phyloP scores from a whole-genome alignment of 2,797 vertebrate species.

The Euphonia xanthogaster region DNA sequence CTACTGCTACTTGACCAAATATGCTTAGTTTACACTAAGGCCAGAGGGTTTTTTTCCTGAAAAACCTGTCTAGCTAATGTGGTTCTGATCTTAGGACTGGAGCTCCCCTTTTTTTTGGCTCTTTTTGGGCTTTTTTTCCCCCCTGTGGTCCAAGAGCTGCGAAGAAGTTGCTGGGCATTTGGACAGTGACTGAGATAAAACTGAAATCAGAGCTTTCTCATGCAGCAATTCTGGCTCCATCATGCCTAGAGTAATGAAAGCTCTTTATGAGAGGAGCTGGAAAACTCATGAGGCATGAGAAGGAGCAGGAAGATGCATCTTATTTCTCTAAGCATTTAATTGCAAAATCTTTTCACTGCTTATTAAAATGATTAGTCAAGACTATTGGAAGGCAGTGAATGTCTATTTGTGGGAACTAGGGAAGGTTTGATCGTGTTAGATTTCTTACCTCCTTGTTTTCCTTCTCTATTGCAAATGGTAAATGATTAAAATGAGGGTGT shows the following conservation, averaged over 20 bases:
- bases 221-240: background rate
- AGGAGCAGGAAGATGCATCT: constrained; percentile 1
- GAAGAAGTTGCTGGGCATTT: background rate
- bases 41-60: background rate
- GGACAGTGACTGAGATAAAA: background rate
- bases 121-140: accelerated
- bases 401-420: background rate
- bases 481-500: background rate
- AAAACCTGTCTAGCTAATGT: background rate
- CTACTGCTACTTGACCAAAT: background rate
- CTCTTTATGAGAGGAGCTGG: background rate
- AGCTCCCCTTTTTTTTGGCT: accelerated
- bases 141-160: background rate
- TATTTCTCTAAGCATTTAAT: constrained; percentile 25
- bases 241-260: background rate
- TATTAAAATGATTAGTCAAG: constrained; percentile 20
- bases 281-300: constrained; percentile 30
- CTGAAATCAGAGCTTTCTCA: constrained; percentile 5
- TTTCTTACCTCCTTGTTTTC: constrained; percentile 16
- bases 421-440: background rate
- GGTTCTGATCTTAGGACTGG: background rate
- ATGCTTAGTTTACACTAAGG: background rate
- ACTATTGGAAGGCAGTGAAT: background rate
- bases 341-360: background rate
- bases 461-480: background rate